Percentiles rank a stretch among this genome's conserved stretches.
Conservation (phyloP, 2,888 invertebrate genomes). For the Drosophila pullipes region DNA sequence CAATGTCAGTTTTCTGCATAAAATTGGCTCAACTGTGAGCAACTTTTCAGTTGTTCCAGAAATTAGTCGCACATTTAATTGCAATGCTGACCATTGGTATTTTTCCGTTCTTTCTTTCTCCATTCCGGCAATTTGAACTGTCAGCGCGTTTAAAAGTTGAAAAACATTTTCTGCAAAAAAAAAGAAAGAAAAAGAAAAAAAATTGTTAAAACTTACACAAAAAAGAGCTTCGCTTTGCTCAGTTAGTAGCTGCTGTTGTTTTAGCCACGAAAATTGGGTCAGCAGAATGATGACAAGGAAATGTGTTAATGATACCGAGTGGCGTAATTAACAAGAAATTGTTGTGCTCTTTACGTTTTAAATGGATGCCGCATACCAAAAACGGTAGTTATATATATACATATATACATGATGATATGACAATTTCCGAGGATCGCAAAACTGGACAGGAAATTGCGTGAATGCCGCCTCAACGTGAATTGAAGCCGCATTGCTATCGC, state of each 20-base stretch:
- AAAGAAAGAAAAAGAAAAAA: conserved; percentile 1
- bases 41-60: conserved; percentile 39
- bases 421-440: conserved; percentile 26
- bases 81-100: conserved; percentile 35
- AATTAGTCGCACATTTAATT: conserved; percentile 63
- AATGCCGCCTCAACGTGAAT: conserved; percentile 31
- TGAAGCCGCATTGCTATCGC: conserved; percentile 4
- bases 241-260: conserved; percentile 49
- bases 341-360: conserved; percentile 37
- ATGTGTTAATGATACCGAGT: conserved; percentile 77
- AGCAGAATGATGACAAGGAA: conserved; percentile 67
- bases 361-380: conserved; percentile 48
- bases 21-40: conserved; percentile 4
- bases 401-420: conserved; percentile 8
- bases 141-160: conserved; percentile 40
- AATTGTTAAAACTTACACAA: conserved; percentile 43
- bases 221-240: conserved; percentile 40
- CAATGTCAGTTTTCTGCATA: conserved; percentile 38
- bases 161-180: conserved; percentile 39
- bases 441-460: conserved; percentile 56
- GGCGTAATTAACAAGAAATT: conserved; percentile 69
- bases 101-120: conserved; percentile 1
- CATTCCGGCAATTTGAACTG: conserved; percentile 42
- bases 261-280: conserved; percentile 67
- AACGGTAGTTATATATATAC: conserved; percentile 10